A percentile compares a stretch with the other conserved stretches of the same genome.
phyloP scores from a whole-genome alignment of 2,113 vertebrate species.

The Varanus salvator region DNA sequence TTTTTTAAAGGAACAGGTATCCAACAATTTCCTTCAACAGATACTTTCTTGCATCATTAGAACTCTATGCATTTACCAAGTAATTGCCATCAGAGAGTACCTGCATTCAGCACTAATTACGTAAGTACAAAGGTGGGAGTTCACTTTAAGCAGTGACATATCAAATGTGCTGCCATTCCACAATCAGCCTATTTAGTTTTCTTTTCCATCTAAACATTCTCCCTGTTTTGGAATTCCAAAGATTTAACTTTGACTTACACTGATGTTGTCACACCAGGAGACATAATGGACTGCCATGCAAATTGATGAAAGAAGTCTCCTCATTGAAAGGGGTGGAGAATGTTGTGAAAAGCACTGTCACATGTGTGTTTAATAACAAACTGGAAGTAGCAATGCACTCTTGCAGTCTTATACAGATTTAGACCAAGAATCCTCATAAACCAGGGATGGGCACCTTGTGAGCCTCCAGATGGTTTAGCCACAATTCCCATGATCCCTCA shows the following conservation, averaged over 20 bases:
- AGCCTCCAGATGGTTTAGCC: too few relatives aligned
- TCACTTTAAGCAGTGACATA: constrained; percentile 9
- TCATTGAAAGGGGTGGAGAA: not conserved
- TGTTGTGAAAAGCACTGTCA: not conserved
- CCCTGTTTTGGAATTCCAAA: not conserved
- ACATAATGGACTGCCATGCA: not conserved
- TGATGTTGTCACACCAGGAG: not conserved
- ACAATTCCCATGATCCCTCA: too few relatives aligned
- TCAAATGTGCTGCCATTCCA: constrained; percentile 7
- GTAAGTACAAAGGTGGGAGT: constrained; percentile 10
- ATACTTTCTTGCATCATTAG: constrained; percentile 50
- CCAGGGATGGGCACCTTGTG: not conserved
- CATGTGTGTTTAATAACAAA: not conserved
- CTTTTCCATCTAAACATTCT: not conserved
- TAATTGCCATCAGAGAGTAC: constrained; percentile 3
- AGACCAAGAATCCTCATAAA: not conserved
- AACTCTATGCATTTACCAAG: constrained; percentile 13
- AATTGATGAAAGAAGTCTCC: not conserved
- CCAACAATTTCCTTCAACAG: not conserved
- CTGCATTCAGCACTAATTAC: constrained; percentile 6
- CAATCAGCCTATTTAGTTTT: not conserved
- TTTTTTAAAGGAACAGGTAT: constrained; percentile 40
- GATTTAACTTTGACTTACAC: not conserved
- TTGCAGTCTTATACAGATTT: constrained; percentile 9
- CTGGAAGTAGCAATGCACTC: not conserved